Base-by-base conservation (phyloP, 2,113 vertebrate species). In the Ictalurus punctatus region DNA sequence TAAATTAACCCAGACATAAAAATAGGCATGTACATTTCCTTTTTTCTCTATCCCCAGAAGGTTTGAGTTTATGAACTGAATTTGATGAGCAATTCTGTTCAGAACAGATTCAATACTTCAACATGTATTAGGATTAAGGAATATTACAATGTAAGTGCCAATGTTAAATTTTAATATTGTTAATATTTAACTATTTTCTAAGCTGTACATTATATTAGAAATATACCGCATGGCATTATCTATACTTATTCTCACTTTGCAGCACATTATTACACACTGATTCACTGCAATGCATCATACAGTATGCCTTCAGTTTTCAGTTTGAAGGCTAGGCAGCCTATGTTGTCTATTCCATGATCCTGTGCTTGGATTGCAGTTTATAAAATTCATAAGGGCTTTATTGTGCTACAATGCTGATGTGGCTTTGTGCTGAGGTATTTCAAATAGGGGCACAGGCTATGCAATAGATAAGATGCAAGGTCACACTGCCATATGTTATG, bases 1-100 rank as follows among this genome's bases (percentile, higher is more conserved):
- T 27, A 82, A 94, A 94, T 93, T 94, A 94, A 93, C 93, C 93
- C n/a, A 76, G 86, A 78, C 84, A 90, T 90, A 90, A 93, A 92
- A 93, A 93, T 91, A 93, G 86, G 91, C 88, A 86, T 16, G 34
- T 89, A 54, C 80, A 81, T 63, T 61, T 1, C 54, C 80, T 61
- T 85, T 34, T 54, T 52, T 67, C 44, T 37, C 30, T 73, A 67
- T 86, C 40, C 84, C 79, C 56, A 40, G 56, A 84, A 84, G 86
- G 37, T 52, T 85, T 59, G 25, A 14, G 83, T 82, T 86, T 63
- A 83, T 88, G n/a, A 21, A 63, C 63, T 65, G 23, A 89, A 83
- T 65, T 63, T 71, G 56, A 88, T 73, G 52, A 87, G 34, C 54
- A 44, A 21, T 63, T 59, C 71, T 58, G 63, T 58, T 44, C 25